These are phyloP conservation scores for Nasonovia ribisnigri DNA, from an alignment of 2,888 invertebrate genomes.

Conservation along the genomic window DNA sequence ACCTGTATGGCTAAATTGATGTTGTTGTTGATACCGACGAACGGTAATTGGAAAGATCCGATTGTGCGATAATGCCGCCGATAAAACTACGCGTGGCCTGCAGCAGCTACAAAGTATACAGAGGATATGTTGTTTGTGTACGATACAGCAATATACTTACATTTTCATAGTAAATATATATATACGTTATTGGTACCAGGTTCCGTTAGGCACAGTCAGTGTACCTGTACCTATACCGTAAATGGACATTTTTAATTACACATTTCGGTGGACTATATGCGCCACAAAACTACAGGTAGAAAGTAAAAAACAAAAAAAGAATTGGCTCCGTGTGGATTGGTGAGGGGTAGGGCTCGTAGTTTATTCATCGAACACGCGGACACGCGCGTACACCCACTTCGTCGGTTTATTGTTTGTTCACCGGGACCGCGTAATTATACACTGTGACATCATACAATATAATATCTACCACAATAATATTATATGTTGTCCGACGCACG, in stretches of 20 bases:
- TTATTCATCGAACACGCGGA: not conserved
- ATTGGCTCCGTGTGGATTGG: not conserved
- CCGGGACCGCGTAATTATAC: not conserved
- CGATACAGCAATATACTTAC: no score
- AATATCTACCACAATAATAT: not conserved
- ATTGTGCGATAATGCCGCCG: not conserved
- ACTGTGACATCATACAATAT: not conserved
- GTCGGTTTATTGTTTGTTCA: not conserved
- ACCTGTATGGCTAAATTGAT: not conserved
- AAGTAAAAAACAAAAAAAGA: not conserved
- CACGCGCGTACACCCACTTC: not conserved
- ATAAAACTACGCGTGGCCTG: not conserved
- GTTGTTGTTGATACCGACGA: not conserved
- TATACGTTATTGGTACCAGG: constrained; percentile 31
- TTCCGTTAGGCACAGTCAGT: constrained; percentile 36
- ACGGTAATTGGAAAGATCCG: constrained; percentile 2
- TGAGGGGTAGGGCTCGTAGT: not conserved
- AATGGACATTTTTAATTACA: constrained; percentile 40
- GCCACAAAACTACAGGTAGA: not conserved
- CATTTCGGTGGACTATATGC: not conserved
- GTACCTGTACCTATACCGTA: no score
- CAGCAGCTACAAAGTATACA: not conserved
- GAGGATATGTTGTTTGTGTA: not conserved
- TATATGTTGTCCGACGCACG: not conserved
- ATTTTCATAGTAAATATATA: not conserved